Evolutionary conservation across 2,888 invertebrate genomes (phyloP).

Genomic region (Belgica antarctica): DNA sequence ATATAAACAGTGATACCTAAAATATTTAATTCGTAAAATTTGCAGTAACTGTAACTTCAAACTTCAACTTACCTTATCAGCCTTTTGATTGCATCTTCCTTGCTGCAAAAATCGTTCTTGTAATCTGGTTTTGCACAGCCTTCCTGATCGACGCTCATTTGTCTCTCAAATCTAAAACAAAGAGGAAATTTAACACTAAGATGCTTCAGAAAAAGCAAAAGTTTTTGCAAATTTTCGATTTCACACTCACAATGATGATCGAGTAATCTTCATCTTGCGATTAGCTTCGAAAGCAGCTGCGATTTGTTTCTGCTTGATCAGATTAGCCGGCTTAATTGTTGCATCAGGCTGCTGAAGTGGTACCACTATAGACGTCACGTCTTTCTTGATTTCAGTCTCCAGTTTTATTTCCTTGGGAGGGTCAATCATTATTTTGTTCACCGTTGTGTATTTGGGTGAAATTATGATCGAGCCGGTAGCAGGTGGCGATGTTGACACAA

Average conservation of each 20-base stretch:
- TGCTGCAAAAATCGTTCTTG: conserved; percentile 67
- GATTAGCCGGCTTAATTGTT: conserved; percentile 48
- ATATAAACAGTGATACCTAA: conserved; percentile 71
- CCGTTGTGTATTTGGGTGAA: conserved; percentile 34
- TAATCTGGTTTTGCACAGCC: conserved; percentile 72
- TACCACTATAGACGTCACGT: not conserved
- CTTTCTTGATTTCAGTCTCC: conserved; percentile 47
- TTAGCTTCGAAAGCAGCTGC: conserved; percentile 48
- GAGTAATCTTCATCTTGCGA: conserved; percentile 54
- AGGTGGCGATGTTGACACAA: conserved; percentile 46
- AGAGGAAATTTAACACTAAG: conserved; percentile 42
- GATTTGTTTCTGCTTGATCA: conserved; percentile 46
- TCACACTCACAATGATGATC: conserved; percentile 57
- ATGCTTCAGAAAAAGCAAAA: conserved; percentile 25
- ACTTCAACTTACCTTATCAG: conserved; percentile 58
- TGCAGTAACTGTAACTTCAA: conserved; percentile 9
- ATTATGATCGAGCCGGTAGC: conserved; percentile 35
- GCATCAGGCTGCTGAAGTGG: not conserved
- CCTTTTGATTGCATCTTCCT: conserved; percentile 72
- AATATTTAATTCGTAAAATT: not conserved
- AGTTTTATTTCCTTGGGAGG: conserved; percentile 45
- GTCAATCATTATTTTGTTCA: not conserved
- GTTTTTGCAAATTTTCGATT: conserved; percentile 46
- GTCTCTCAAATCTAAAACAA: conserved; percentile 64
- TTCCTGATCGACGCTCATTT: conserved; percentile 71